These are phyloP conservation scores for Acanthosepion pharaonis DNA, from an alignment of 2,888 invertebrate genomes.

Conservation along the genomic window DNA sequence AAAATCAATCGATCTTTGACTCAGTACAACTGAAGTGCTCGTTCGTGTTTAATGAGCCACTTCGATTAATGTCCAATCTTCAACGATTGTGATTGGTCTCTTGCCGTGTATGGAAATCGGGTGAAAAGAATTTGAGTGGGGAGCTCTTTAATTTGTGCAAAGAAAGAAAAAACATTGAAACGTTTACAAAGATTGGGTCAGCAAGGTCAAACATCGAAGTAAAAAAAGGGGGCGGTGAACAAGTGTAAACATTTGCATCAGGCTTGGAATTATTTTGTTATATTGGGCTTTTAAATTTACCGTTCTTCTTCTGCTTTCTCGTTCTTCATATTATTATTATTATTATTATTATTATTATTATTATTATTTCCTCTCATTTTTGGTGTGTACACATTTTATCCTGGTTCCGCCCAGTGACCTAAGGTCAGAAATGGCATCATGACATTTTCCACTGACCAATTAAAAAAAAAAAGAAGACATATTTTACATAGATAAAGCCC, in stretches of 20 bases:
- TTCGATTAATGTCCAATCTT: background rate
- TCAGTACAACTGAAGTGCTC: background rate
- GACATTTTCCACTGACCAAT: no score
- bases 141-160: background rate
- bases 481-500: no score
- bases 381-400: no score
- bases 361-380: no score
- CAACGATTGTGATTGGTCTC: background rate
- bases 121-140: background rate
- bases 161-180: background rate
- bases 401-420: no score
- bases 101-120: background rate
- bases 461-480: no score
- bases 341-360: background rate
- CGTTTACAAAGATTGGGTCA: background rate
- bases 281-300: background rate
- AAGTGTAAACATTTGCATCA: background rate
- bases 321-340: background rate
- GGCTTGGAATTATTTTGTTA: no score
- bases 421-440: no score
- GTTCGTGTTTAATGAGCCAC: background rate
- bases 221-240: background rate
- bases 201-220: background rate
- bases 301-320: no score
- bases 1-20: slow-evolving; percentile 17